Evolutionary conservation across 2,113 vertebrate species (phyloP).

Genomic region (Oplegnathus fasciatus): DNA sequence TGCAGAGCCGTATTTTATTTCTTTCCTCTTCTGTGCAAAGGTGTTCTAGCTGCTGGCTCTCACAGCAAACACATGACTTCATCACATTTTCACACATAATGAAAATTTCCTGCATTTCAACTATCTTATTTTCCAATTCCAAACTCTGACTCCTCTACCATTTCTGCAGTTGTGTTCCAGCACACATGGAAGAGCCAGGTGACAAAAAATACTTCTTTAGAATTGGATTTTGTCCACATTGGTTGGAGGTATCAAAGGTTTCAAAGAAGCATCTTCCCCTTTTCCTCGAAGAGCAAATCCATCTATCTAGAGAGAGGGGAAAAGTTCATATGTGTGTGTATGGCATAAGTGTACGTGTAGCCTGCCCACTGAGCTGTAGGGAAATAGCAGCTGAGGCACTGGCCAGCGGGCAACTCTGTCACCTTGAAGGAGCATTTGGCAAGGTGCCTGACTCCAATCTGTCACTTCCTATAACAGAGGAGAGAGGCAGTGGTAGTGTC

Average conservation of each 20-base stretch:
- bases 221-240: neutral
- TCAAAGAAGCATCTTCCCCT: neutral
- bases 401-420: neutral
- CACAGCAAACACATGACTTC: neutral
- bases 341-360: neutral
- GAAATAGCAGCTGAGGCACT: conserved; percentile 16
- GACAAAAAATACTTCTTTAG: neutral
- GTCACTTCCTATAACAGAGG: conserved; percentile 6
- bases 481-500: neutral
- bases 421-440: conserved; percentile 24
- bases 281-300: neutral
- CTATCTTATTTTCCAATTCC: neutral
- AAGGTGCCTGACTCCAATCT: neutral
- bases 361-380: neutral
- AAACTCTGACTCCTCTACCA: neutral
- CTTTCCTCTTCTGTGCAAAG: neutral
- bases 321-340: neutral
- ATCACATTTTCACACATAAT: neutral
- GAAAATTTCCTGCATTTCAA: neutral
- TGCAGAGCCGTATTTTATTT: neutral
- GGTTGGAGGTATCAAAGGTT: neutral
- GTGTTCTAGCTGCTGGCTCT: neutral
- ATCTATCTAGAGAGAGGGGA: neutral
- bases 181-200: neutral
- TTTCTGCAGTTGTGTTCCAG: neutral